Evolutionary conservation across 1,140 invertebrate species (phyloP).

Genomic region (Protaetia brevitarsis): DNA sequence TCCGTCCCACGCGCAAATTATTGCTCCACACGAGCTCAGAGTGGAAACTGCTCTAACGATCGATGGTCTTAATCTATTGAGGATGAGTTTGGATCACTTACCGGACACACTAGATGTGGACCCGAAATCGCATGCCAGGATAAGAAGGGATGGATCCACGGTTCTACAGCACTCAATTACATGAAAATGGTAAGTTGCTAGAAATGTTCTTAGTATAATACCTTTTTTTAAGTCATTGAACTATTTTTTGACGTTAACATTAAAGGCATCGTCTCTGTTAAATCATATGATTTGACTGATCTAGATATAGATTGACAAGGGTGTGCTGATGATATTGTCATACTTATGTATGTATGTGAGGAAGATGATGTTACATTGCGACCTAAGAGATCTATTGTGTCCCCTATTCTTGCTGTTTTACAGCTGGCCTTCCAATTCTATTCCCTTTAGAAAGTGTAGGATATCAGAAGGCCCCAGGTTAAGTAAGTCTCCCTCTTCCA

Average conservation of each 20-base stretch:
- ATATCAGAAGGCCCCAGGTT: too few relatives aligned
- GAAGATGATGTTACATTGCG: too few relatives aligned
- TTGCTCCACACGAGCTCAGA: neutral
- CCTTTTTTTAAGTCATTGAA: neutral
- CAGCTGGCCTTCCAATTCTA: too few relatives aligned
- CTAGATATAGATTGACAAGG: neutral
- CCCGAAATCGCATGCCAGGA: constrained; percentile 63
- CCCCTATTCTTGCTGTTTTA: too few relatives aligned
- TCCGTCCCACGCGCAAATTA: neutral
- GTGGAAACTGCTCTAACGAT: constrained; percentile 70
- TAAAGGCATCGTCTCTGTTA: constrained; percentile 2
- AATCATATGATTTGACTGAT: constrained; percentile 31
- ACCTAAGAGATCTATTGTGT: too few relatives aligned
- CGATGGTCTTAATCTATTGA: constrained; percentile 72
- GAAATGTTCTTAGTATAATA: neutral
- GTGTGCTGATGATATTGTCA: too few relatives aligned
- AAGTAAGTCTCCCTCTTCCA: too few relatives aligned
- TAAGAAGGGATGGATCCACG: constrained; percentile 72
- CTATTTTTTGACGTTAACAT: constrained; percentile 2
- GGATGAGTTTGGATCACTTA: constrained; percentile 57
- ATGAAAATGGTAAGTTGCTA: constrained; percentile 71
- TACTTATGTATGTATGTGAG: too few relatives aligned
- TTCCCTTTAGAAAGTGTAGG: too few relatives aligned
- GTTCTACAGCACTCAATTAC: constrained; percentile 80
- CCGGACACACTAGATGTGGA: constrained; percentile 51